These are phyloP conservation scores for Disparrhopalites patrizii DNA, from an alignment of 2,888 invertebrate species.

Conservation along the genomic window DNA sequence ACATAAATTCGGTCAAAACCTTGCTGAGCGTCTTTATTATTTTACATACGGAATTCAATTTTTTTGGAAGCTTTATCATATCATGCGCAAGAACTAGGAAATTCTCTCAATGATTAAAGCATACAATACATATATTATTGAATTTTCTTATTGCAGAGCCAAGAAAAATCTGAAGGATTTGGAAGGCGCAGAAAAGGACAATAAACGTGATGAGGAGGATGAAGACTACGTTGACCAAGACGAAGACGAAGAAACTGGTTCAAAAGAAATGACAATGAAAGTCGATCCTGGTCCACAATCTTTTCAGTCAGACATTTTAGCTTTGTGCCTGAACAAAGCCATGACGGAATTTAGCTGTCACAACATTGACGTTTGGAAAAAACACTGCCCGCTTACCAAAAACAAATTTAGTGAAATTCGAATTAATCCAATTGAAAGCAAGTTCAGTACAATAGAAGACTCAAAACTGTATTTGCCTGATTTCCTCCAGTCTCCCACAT, in stretches of 20 bases:
- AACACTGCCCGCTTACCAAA: conserved; percentile 12
- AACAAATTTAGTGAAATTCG: conserved; percentile 7
- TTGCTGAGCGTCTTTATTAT: too few species aligned
- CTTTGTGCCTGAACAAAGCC: not conserved
- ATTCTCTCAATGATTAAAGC: too few species aligned
- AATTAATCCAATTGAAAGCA: conserved; percentile 13
- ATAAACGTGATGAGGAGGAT: conserved; percentile 3
- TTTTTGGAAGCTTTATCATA: too few species aligned
- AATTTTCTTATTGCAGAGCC: conserved; percentile 9
- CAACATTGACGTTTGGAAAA: conserved; percentile 35
- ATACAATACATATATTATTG: too few species aligned
- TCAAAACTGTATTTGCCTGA: conserved; percentile 16
- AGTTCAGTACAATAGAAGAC: too few species aligned
- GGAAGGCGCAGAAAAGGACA: not conserved
- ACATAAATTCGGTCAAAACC: too few species aligned
- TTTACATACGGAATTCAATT: too few species aligned
- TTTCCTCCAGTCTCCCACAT: conserved; percentile 23
- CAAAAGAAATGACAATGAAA: too few species aligned
- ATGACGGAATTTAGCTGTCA: not conserved
- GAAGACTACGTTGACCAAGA: conserved; percentile 13
- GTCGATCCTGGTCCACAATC: too few species aligned
- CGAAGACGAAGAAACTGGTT: not conserved
- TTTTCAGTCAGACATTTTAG: too few species aligned
- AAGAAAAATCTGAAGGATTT: not conserved
- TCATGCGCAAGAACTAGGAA: not conserved